A percentile compares a stretch with the other conserved stretches of the same genome.
phyloP scores from a whole-genome alignment of 2,113 vertebrate species.

The Hylia prasina region DNA sequence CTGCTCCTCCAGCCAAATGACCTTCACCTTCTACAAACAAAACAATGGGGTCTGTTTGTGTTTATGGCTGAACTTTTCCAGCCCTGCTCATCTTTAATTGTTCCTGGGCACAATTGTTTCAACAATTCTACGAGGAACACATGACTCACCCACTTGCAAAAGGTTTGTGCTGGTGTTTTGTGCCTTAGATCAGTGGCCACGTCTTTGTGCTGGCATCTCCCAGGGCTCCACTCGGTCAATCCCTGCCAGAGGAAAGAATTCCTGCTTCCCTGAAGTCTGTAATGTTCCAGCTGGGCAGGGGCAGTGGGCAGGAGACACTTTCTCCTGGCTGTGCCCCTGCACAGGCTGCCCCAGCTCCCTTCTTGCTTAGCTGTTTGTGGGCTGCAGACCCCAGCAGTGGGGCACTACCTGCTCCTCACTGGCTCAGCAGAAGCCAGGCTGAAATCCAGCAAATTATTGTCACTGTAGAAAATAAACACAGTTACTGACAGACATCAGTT shows the following conservation, averaged over 20 bases:
- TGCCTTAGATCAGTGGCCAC: background rate
- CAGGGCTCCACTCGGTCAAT: background rate
- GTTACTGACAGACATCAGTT: background rate
- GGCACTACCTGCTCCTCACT: background rate
- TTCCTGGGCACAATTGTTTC: conserved; percentile 51
- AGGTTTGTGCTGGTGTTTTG: background rate
- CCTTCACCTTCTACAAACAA: background rate
- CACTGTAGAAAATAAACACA: background rate
- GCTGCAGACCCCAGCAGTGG: background rate
- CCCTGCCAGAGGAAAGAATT: background rate
- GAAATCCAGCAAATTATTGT: background rate
- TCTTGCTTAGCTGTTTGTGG: fast-evolving
- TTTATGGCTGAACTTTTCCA: conserved; percentile 29
- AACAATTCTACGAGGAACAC: conserved; percentile 3
- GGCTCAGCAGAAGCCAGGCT: background rate
- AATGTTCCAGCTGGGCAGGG: background rate
- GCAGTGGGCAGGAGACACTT: background rate
- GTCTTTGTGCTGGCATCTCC: background rate
- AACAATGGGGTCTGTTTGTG: background rate
- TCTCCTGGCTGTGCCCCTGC: background rate
- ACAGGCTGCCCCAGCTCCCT: background rate
- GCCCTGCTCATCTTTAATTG: conserved; percentile 21
- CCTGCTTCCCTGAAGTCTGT: background rate
- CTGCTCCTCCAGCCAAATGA: background rate
- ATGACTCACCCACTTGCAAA: conserved; percentile 9